These are phyloP conservation scores for Griposia aprilina DNA, from an alignment of 2,888 invertebrate species.

Conservation along the genomic window DNA sequence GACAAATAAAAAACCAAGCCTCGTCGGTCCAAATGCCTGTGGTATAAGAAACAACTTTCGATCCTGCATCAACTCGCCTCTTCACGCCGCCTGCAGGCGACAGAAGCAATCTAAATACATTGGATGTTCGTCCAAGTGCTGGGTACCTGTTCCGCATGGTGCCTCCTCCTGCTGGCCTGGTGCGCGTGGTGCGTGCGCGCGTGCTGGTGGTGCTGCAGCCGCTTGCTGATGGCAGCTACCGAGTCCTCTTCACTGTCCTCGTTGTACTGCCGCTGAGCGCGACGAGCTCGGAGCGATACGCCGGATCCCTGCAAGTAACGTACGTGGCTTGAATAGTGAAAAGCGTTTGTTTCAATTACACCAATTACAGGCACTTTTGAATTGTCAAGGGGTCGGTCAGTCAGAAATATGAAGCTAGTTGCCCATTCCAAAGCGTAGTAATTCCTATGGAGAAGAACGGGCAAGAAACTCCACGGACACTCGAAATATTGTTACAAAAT, in stretches of 20 bases:
- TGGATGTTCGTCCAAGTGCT: neutral
- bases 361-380: no score
- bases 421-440: no score
- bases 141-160: conserved; percentile 58
- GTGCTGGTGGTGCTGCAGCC: conserved; percentile 76
- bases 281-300: conserved; percentile 80
- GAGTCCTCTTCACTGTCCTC: conserved; percentile 91
- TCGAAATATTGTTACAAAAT: no score
- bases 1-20: neutral
- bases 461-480: no score
- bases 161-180: conserved; percentile 62
- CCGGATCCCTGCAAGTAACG: conserved; percentile 64
- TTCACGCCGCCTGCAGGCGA: no score
- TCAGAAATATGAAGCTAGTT: no score
- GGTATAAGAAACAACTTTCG: neutral
- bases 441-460: no score
- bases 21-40: neutral
- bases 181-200: conserved; percentile 64
- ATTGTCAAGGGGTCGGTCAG: no score
- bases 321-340: neutral
- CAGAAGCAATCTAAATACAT: no score
- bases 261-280: conserved; percentile 89
- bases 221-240: conserved; percentile 86
- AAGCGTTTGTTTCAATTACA: neutral
- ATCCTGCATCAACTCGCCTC: neutral